phyloP scores from a whole-genome alignment of 2,888 invertebrate species.

The Hirtodrosophila histrioides region DNA sequence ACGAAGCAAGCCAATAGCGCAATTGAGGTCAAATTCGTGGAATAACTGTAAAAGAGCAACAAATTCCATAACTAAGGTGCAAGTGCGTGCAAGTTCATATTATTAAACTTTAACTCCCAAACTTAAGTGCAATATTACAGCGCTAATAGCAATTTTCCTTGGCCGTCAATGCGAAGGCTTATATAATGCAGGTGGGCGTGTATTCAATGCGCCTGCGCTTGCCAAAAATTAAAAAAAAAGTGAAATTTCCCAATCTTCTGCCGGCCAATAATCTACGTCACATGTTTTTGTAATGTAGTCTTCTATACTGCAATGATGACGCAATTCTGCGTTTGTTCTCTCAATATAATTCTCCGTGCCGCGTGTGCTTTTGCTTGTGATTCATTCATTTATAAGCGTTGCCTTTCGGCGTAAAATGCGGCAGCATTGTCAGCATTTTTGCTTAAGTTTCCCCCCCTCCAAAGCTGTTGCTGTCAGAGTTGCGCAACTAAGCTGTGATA shows the following conservation, averaged over 20 bases:
- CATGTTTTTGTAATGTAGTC: constrained; percentile 34
- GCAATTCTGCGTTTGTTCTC: constrained; percentile 50
- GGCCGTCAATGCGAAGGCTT: constrained; percentile 40
- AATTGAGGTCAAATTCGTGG: constrained; percentile 51
- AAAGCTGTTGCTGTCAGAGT: constrained; percentile 10
- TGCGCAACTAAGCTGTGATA: constrained; percentile 5
- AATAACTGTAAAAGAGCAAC: constrained; percentile 40
- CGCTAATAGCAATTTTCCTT: constrained; percentile 38
- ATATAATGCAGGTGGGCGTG: constrained; percentile 75
- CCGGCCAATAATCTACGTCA: constrained; percentile 46
- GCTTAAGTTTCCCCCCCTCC: constrained; percentile 10
- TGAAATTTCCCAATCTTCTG: constrained; percentile 57
- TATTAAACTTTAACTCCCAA: background rate
- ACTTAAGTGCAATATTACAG: constrained; percentile 29
- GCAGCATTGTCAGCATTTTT: constrained; percentile 31
- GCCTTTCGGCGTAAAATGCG: constrained; percentile 17
- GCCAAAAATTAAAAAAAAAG: constrained; percentile 45
- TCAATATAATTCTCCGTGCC: constrained; percentile 34
- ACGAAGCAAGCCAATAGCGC: background rate
- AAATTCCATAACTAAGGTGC: constrained; percentile 13
- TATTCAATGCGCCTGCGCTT: constrained; percentile 65
- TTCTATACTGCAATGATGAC: constrained; percentile 59
- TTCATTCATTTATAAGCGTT: constrained; percentile 44
- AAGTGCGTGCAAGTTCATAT: background rate
- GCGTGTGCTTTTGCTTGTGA: constrained; percentile 71